These are phyloP conservation scores for Tetramorium alpestre DNA, from an alignment of 1,140 invertebrate species.

Conservation along the genomic window DNA sequence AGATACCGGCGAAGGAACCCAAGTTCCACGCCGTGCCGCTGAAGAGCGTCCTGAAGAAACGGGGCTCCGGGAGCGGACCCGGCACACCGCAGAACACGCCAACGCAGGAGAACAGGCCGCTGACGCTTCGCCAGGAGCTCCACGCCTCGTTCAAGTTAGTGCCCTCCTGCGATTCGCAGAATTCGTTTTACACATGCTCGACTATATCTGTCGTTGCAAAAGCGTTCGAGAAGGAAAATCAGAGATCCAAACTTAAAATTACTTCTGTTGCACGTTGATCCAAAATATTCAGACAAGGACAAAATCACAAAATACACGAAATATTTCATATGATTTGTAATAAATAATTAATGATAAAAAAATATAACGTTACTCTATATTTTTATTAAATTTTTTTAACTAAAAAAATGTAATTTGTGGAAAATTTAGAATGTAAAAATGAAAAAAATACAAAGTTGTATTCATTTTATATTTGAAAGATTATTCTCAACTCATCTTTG, in stretches of 20 bases:
- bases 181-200: conserved; percentile 4
- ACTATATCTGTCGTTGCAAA: conserved; percentile 15
- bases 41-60: conserved; percentile 96
- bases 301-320: not conserved
- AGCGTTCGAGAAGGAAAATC: not conserved
- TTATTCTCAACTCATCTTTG: not conserved
- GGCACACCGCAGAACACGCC: conserved; percentile 90
- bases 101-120: conserved; percentile 91
- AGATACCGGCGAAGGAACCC: conserved; percentile 96
- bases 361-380: not conserved
- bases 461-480: not conserved
- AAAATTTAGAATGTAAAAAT: not conserved
- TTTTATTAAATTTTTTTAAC: not conserved
- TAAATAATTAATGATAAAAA: not conserved
- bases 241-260: not conserved
- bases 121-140: conserved; percentile 90
- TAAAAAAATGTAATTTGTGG: not conserved
- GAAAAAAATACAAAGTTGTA: not conserved
- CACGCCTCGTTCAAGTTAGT: conserved; percentile 88
- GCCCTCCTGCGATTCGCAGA: not conserved
- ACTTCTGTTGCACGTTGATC: not conserved
- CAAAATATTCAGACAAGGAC: not conserved
- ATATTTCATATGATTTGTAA: not conserved
- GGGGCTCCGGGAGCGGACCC: conserved; percentile 87
- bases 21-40: conserved; percentile 95